Evolutionary conservation across 2,888 invertebrate species (phyloP), one percentile per base, ranked within the genome.

Genomic region (Leptinotarsa haldemani): DNA sequence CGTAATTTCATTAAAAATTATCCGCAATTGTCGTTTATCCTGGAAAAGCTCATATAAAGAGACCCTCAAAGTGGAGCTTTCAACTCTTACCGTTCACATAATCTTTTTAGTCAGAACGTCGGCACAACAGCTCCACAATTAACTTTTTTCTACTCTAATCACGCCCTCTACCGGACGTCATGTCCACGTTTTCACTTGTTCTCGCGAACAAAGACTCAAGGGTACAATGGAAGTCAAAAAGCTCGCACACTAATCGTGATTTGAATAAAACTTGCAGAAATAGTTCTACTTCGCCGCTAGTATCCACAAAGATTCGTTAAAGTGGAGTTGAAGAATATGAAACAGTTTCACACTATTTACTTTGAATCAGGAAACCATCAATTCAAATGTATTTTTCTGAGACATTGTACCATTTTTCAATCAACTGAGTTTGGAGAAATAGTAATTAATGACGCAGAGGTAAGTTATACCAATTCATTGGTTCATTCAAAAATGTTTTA

Each of bases 1-100:
- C 58, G 56, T 73, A 77, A 77, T 74, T 77, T 75, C 73, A 77
- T 77, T 77, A 77, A 71, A 73, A 77, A 77, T 74, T 74, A 70
- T 71, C 70, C 71, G 65, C 73, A 75, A 74, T 75, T 71, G 71
- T 71, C 65, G 72, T 70, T 77, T 75, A 77, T 72, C 70, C 70
- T 72, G 65, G 67, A 75, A 75, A 74, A 71, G 71, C 66, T 74
- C 69, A 74, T 74, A 52, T 70, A 74, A 65, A 74, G 67, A 65
- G 74, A 50, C 70, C 63, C 70, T 74, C 77, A 77, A 77, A 75
- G 77, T 73, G 67, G 75, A 75, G 74, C 71, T 77, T 75, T 77
- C 67, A 67, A 65, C 74, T 71, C 74, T 75, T 71, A 74, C 70
- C 74, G 71, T 77, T 75, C 69, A 73, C 63, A 71, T 75, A 77